Evolutionary conservation across 2,113 vertebrate species (phyloP).

Genomic region (Antennarius striatus): DNA sequence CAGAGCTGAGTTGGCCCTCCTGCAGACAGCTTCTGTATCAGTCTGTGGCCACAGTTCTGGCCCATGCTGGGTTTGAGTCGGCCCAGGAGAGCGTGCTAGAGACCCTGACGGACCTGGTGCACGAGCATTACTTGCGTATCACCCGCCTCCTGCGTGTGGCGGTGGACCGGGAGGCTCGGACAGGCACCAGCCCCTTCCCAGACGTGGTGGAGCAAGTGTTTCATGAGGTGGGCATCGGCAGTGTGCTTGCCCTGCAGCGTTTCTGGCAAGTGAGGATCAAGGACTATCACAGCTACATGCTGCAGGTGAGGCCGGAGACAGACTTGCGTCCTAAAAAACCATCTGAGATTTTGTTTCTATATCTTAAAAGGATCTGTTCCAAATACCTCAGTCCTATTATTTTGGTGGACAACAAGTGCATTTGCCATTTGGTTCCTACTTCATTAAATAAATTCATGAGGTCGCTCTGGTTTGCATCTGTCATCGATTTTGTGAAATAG

Average conservation of each 20-base stretch:
- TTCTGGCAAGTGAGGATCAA: conserved; percentile 99
- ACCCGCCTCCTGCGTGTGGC: conserved; percentile 89
- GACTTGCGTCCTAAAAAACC: no score
- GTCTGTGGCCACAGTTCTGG: conserved; percentile 93
- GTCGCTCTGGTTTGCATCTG: no score
- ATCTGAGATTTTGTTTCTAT: no score
- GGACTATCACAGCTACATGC: conserved; percentile 97
- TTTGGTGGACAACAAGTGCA: no score
- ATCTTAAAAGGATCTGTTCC: no score
- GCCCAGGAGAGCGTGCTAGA: conserved; percentile 95
- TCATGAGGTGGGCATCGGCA: conserved; percentile 95
- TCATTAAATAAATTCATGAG: no score
- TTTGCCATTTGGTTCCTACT: no score
- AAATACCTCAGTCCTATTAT: no score
- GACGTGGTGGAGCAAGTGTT: conserved; percentile 97
- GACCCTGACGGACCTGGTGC: conserved; percentile 91
- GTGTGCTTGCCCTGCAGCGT: conserved; percentile 91
- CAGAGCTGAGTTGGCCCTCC: conserved; percentile 92
- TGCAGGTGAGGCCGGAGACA: conserved; percentile 84
- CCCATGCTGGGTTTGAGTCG: conserved; percentile 92
- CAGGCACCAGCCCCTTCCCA: conserved; percentile 91
- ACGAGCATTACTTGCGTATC: conserved; percentile 93
- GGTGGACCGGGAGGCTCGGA: conserved; percentile 90
- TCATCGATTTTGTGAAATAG: no score
- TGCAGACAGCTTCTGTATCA: conserved; percentile 97